Conservation (phyloP, 2,888 invertebrate species). For the Syrista parreyssii region DNA sequence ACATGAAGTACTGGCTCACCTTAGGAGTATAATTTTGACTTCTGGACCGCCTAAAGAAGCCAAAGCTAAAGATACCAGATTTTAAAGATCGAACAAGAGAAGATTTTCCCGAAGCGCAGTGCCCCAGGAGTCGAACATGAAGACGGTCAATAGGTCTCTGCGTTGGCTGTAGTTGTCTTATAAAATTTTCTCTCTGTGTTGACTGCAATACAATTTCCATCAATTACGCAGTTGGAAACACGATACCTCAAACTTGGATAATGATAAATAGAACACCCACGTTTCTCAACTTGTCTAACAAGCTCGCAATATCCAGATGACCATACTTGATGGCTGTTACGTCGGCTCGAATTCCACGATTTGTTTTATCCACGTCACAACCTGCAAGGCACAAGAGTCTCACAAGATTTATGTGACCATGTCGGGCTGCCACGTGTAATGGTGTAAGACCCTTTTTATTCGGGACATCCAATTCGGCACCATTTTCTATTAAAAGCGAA, state of each 20-base stretch:
- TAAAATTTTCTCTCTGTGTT: slow-evolving; percentile 67
- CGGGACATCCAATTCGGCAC: slow-evolving; percentile 70
- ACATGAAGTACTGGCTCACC: slow-evolving; percentile 36
- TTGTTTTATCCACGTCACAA: slow-evolving; percentile 75
- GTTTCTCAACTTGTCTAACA: slow-evolving; percentile 74
- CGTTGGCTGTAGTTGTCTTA: slow-evolving; percentile 74
- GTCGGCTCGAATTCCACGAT: slow-evolving; percentile 78
- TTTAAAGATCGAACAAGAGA: slow-evolving; percentile 75
- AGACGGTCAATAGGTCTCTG: slow-evolving; percentile 71
- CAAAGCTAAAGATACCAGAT: slow-evolving; percentile 74
- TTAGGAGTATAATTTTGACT: slow-evolving; percentile 59
- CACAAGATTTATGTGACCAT: slow-evolving; percentile 77
- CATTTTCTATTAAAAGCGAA: slow-evolving; percentile 58
- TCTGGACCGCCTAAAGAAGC: slow-evolving; percentile 73
- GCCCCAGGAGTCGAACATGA: slow-evolving; percentile 78
- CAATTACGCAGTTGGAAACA: background rate
- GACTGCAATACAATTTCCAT: slow-evolving; percentile 36
- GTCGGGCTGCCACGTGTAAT: slow-evolving; percentile 77
- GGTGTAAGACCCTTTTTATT: slow-evolving; percentile 74
- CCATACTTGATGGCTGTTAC: slow-evolving; percentile 82
- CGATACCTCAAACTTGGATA: background rate
- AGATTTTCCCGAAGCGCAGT: slow-evolving; percentile 80
- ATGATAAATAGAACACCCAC: slow-evolving; percentile 61
- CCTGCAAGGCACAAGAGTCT: slow-evolving; percentile 78
- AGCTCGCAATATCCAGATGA: slow-evolving; percentile 75